A percentile compares a stretch with the other conserved stretches of the same genome.
These are phyloP conservation scores for Phenacoccus solenopsis DNA, from an alignment of 1,140 invertebrate species.

Conservation along the genomic window DNA sequence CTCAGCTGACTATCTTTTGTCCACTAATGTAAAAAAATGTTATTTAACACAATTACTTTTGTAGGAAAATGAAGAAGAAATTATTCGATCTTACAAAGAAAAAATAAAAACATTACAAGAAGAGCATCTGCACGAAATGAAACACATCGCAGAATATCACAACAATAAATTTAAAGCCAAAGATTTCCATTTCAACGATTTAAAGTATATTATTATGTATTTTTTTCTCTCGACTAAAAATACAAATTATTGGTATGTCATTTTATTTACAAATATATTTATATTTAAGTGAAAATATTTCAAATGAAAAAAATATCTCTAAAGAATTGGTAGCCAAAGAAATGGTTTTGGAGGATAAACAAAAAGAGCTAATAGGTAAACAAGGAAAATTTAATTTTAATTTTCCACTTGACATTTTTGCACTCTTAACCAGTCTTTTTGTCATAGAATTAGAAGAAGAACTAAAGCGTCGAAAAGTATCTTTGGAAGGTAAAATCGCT, in stretches of 20 bases:
- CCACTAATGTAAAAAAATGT: background rate
- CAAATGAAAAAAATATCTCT: background rate
- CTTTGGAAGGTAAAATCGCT: background rate
- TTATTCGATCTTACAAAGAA: background rate
- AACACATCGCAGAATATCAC: background rate
- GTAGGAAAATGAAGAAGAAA: background rate
- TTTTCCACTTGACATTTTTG: background rate
- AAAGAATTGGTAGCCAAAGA: background rate
- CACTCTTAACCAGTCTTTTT: background rate
- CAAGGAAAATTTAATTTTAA: background rate
- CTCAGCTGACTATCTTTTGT: background rate
- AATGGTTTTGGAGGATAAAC: background rate
- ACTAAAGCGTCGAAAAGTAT: background rate
- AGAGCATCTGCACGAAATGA: background rate
- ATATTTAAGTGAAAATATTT: background rate
- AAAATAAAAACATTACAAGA: background rate
- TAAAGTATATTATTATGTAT: background rate
- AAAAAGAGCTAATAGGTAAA: background rate
- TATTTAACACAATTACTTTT: background rate
- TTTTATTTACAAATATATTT: too few relatives aligned
- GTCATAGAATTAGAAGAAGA: constrained; percentile 1
- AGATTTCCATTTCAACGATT: background rate
- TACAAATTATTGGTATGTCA: too few relatives aligned
- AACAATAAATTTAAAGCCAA: background rate
- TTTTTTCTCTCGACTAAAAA: too few relatives aligned